Evolutionary conservation across 2,797 vertebrate species (phyloP).

Genomic region (Coranthus polyacanthus): DNA sequence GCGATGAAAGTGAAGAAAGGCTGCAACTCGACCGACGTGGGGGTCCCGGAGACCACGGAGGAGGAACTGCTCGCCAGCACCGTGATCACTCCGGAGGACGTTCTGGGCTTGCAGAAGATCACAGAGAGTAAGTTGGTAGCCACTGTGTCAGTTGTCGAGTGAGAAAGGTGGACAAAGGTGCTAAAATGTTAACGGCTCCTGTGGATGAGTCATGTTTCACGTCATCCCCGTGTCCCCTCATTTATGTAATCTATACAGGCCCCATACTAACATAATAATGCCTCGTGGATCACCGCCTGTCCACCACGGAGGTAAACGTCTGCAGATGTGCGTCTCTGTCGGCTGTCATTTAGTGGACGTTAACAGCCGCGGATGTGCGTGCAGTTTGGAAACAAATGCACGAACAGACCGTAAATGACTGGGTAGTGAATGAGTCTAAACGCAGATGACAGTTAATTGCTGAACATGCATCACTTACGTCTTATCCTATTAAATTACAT

Average conservation of each 20-base stretch:
- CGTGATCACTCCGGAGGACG: conserved; percentile 91
- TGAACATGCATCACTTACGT: not conserved
- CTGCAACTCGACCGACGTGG: conserved; percentile 82
- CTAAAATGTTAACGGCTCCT: conserved; percentile 20
- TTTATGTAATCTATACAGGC: conserved; percentile 52
- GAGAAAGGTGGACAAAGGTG: conserved; percentile 31
- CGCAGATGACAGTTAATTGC: conserved; percentile 4
- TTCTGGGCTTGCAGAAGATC: conserved; percentile 95
- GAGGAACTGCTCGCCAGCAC: conserved; percentile 87
- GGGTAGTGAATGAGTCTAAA: not conserved
- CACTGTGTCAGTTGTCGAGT: conserved; percentile 4
- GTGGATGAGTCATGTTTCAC: conserved; percentile 53
- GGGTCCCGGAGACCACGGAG: conserved; percentile 86
- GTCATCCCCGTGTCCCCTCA: conserved; percentile 51
- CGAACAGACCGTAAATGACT: not conserved
- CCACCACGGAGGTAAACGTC: no score
- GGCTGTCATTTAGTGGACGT: conserved; percentile 4
- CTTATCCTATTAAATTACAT: conserved; percentile 1
- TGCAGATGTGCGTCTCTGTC: conserved; percentile 12
- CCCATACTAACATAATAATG: conserved; percentile 16
- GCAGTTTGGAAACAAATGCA: conserved; percentile 13
- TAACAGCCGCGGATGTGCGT: conserved; percentile 2
- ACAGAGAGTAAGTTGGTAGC: conserved; percentile 90
- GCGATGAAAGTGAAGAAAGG: conserved; percentile 95
- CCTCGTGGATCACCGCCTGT: conserved; percentile 4